Evolutionary conservation across 2,797 vertebrate genomes (phyloP).

Genomic region (Gorsachius magnificus): DNA sequence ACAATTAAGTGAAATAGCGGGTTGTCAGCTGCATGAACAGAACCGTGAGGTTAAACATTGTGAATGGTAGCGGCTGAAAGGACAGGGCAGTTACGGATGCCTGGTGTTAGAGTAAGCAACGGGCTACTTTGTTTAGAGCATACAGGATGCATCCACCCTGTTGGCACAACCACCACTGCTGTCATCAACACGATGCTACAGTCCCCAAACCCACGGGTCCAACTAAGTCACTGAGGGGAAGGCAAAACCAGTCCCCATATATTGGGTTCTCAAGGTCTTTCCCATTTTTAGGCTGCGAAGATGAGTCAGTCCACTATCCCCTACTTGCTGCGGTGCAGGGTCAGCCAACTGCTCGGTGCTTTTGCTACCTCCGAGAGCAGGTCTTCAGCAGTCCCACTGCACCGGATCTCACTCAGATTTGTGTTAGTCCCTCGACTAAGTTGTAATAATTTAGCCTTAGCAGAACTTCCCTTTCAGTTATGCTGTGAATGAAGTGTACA

Average conservation of each 20-base stretch:
- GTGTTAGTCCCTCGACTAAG: neutral
- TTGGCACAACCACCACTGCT: neutral
- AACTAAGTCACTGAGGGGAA: neutral
- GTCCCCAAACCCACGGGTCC: neutral
- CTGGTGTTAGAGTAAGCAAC: neutral
- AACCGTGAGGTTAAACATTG: neutral
- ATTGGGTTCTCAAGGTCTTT: neutral
- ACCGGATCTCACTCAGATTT: neutral
- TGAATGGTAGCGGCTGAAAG: neutral
- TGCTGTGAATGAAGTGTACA: neutral
- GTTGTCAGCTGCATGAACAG: neutral
- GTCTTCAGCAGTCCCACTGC: neutral
- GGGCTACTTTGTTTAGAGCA: neutral
- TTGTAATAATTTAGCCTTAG: neutral
- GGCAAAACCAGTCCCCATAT: neutral
- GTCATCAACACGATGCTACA: neutral
- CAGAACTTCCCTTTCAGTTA: neutral
- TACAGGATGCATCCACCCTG: accelerated
- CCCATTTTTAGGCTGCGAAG: accelerated
- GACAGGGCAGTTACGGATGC: neutral
- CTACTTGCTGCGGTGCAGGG: neutral
- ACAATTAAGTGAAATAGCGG: neutral
- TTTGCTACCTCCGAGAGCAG: neutral
- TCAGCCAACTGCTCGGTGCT: too few species aligned
- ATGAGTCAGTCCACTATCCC: too few species aligned